Conservation (phyloP, 1,140 invertebrate genomes). For the Drosophila nebulosa region DNA sequence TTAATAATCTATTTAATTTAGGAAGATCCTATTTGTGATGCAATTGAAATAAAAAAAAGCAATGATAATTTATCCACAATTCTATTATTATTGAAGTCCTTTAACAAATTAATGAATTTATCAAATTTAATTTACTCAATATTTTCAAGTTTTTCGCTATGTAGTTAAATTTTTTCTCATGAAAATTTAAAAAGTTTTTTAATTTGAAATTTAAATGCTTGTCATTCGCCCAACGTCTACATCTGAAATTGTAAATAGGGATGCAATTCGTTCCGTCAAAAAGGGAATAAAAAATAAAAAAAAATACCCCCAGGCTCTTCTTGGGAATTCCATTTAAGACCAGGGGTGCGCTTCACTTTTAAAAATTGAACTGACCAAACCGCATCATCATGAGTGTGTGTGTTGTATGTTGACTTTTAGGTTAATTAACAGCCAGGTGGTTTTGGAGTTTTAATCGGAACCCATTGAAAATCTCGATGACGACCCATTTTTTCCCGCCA, state of each 20-base stretch:
- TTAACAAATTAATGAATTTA: too few species aligned
- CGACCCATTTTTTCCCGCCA: constrained; percentile 33
- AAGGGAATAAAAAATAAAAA: constrained; percentile 29
- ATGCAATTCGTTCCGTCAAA: constrained; percentile 71
- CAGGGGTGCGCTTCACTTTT: constrained; percentile 34
- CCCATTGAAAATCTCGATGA: background rate
- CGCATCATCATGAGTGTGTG: constrained; percentile 29
- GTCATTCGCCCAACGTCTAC: constrained; percentile 42
- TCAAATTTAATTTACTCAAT: too few species aligned
- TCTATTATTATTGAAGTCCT: too few species aligned
- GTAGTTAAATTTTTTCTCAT: background rate
- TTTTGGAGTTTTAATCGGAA: constrained; percentile 17
- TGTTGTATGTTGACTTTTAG: constrained; percentile 26
- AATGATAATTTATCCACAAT: too few species aligned
- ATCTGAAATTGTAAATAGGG: constrained; percentile 16
- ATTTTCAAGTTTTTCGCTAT: too few species aligned
- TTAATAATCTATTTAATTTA: too few species aligned
- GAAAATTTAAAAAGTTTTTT: too few species aligned
- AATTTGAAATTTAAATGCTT: constrained; percentile 47
- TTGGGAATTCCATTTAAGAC: constrained; percentile 45
- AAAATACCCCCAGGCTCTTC: constrained; percentile 23
- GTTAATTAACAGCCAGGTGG: constrained; percentile 70
- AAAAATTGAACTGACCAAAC: constrained; percentile 42
- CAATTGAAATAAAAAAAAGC: too few species aligned
- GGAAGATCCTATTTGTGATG: too few species aligned